These are phyloP conservation scores for Dendropsophus ebraccatus DNA, from an alignment of 2,113 vertebrate species.

Conservation along the genomic window DNA sequence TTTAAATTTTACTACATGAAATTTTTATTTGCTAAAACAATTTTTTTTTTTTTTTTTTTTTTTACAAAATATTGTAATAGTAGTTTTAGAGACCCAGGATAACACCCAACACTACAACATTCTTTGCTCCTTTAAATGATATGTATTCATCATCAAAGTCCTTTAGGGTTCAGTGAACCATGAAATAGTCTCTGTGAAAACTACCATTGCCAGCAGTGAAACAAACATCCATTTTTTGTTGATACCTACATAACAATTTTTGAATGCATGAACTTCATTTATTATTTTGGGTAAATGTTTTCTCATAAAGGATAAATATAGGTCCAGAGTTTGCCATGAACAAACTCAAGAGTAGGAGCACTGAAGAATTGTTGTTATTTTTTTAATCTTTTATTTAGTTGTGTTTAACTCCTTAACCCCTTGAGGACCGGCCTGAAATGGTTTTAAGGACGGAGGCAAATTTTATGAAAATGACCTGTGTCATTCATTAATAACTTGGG, in stretches of 20 bases:
- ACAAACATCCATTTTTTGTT: slow-evolving; percentile 79
- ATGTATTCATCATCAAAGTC: slow-evolving; percentile 77
- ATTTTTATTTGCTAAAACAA: background rate
- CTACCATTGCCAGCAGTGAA: slow-evolving; percentile 67
- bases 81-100: slow-evolving; percentile 62
- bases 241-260: slow-evolving; percentile 66
- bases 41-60: no score
- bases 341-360: no score
- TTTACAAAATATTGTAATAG: background rate
- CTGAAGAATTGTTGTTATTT: no score
- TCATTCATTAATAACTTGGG: no score
- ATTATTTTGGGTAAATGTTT: slow-evolving; percentile 74
- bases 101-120: slow-evolving; percentile 61
- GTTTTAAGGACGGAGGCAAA: no score
- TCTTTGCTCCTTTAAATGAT: slow-evolving; percentile 72
- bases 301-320: slow-evolving; percentile 66
- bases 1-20: background rate
- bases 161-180: slow-evolving; percentile 80
- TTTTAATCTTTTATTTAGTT: no score
- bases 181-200: slow-evolving; percentile 79
- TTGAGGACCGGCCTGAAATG: no score
- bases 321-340: no score
- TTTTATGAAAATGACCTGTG: no score
- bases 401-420: no score
- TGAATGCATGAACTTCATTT: slow-evolving; percentile 77